A percentile compares a stretch with the other conserved stretches of the same genome.
phyloP scores from a whole-genome alignment of 1,140 invertebrate species.

The Musca vetustissima region DNA sequence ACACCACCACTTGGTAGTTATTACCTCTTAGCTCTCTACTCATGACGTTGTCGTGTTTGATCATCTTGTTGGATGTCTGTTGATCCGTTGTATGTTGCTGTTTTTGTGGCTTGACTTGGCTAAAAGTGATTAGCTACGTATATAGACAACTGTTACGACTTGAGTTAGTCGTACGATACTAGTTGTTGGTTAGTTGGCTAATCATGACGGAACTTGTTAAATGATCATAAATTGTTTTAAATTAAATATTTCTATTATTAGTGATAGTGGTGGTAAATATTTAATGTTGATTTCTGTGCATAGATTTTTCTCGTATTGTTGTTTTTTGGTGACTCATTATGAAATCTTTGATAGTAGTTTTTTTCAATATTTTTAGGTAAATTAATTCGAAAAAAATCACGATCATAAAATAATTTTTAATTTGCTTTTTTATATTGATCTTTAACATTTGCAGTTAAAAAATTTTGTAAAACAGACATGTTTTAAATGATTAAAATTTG shows the following conservation, averaged over 20 bases:
- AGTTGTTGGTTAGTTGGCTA: constrained; percentile 2
- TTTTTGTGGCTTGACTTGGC: neutral
- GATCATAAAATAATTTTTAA: too few relatives aligned
- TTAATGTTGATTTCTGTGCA: too few relatives aligned
- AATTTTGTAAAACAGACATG: too few relatives aligned
- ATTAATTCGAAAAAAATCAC: too few relatives aligned
- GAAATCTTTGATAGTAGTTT: too few relatives aligned
- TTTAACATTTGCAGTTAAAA: too few relatives aligned
- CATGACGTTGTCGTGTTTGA: neutral
- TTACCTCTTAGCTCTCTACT: neutral
- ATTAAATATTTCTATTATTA: constrained; percentile 22
- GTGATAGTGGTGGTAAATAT: neutral
- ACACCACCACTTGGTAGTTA: neutral
- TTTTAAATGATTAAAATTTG: too few relatives aligned
- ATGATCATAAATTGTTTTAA: constrained; percentile 24
- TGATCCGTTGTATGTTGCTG: neutral
- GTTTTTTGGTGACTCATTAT: too few relatives aligned
- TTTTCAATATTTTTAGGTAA: too few relatives aligned
- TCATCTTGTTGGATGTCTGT: neutral
- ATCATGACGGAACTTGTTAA: constrained; percentile 24
- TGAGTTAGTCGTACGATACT: neutral
- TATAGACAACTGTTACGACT: neutral
- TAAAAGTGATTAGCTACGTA: neutral
- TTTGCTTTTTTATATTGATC: too few relatives aligned
- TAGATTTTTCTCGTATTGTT: too few relatives aligned